A percentile compares a stretch with the other conserved stretches of the same genome.
Conservation (phyloP, 2,888 invertebrate genomes). For the Diarsia mendica region DNA sequence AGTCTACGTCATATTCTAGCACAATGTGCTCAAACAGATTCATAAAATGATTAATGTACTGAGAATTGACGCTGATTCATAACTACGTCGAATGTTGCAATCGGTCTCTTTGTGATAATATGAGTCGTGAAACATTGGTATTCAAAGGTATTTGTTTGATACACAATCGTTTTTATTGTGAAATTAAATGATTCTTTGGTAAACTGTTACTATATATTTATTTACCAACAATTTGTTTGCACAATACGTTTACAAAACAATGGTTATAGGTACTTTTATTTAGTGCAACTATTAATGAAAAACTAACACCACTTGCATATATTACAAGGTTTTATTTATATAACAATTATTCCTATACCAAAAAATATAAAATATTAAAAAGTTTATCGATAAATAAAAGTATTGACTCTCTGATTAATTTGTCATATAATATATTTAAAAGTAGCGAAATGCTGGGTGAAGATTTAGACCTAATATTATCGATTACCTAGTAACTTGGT, state of each 20-base stretch:
- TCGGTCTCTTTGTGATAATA: constrained; percentile 15
- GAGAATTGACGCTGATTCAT: constrained; percentile 44
- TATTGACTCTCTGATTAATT: neutral
- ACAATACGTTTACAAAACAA: no score
- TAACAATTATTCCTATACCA: no score
- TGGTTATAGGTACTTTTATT: no score
- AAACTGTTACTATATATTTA: neutral
- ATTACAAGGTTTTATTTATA: no score
- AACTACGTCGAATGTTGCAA: constrained; percentile 22
- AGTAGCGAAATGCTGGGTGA: neutral
- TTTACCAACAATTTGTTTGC: no score
- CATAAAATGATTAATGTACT: constrained; percentile 35
- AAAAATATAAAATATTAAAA: no score
- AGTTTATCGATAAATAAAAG: no score
- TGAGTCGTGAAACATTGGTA: constrained; percentile 12
- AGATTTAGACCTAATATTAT: neutral
- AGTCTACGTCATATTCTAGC: constrained; percentile 33
- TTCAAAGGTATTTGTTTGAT: neutral
- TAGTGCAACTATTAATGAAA: no score
- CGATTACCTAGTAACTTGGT: neutral
- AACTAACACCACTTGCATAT: no score
- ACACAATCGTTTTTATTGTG: neutral
- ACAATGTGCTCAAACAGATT: constrained; percentile 12
- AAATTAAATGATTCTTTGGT: neutral
- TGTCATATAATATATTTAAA: no score